A percentile compares a stretch with the other conserved stretches of the same genome.
phyloP scores from a whole-genome alignment of 2,888 invertebrate species.

The Augiades crinisus region DNA sequence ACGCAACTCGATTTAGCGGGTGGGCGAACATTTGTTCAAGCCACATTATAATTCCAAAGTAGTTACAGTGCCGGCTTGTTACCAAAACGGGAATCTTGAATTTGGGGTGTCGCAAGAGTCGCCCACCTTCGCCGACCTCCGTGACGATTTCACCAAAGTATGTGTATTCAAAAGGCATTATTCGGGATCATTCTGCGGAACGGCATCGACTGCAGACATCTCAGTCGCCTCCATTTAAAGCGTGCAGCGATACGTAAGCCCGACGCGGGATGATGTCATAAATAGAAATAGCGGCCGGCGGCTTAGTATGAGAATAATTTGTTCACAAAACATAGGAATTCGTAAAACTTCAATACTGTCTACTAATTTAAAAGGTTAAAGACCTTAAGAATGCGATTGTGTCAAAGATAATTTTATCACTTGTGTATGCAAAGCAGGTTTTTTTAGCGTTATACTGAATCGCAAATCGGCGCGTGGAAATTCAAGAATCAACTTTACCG shows the following conservation, averaged over 20 bases:
- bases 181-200: constrained; percentile 76
- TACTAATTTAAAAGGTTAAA: too few relatives aligned
- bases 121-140: constrained; percentile 56
- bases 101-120: constrained; percentile 66
- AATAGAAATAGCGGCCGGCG: constrained; percentile 79
- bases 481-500: too few relatives aligned
- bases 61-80: constrained; percentile 56
- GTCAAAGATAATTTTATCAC: too few relatives aligned
- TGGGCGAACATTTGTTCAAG: constrained; percentile 38
- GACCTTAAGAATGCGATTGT: too few relatives aligned
- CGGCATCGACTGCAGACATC: constrained; percentile 77
- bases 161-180: constrained; percentile 68
- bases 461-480: too few relatives aligned
- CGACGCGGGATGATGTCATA: constrained; percentile 81
- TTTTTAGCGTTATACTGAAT: too few relatives aligned
- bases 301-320: constrained; percentile 59
- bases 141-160: constrained; percentile 56
- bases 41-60: constrained; percentile 61
- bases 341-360: constrained; percentile 53
- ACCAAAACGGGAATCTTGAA: constrained; percentile 75
- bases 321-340: constrained; percentile 61
- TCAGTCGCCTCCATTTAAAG: constrained; percentile 81
- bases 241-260: constrained; percentile 81
- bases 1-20: constrained; percentile 35
- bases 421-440: too few relatives aligned